A percentile compares a stretch with the other conserved stretches of the same genome.
Evolutionary conservation across 2,113 vertebrate species (phyloP).

Genomic region (Marcusenius ussheri): DNA sequence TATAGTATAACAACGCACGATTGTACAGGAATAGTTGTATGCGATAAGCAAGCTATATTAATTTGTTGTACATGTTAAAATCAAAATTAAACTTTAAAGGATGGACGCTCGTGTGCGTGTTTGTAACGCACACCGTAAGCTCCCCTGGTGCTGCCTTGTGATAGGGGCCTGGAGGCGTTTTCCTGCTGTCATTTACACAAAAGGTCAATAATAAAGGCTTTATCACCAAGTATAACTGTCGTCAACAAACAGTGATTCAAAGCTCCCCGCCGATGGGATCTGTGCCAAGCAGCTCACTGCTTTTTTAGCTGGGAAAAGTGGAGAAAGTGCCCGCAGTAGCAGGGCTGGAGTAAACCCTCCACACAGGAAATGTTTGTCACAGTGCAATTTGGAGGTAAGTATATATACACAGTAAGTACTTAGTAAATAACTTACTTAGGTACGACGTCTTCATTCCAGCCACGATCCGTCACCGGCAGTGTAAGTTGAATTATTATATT

Average conservation of each 20-base stretch:
- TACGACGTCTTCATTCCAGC: background rate
- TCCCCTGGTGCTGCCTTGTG: background rate
- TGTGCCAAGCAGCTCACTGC: slow-evolving; percentile 21
- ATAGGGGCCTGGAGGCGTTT: slow-evolving; percentile 3
- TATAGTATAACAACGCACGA: background rate
- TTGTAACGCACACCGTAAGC: background rate
- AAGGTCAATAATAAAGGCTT: slow-evolving; percentile 21
- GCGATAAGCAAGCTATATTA: background rate
- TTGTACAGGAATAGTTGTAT: background rate
- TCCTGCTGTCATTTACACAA: background rate
- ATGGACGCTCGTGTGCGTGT: background rate
- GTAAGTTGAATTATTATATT: background rate
- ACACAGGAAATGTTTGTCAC: slow-evolving; percentile 52
- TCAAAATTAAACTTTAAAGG: background rate
- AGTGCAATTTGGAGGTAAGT: slow-evolving; percentile 56
- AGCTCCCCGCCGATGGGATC: slow-evolving; percentile 23
- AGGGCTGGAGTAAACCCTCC: background rate
- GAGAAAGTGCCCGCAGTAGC: background rate
- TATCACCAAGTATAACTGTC: slow-evolving; percentile 37
- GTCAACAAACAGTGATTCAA: slow-evolving; percentile 37
- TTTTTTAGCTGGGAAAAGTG: background rate
- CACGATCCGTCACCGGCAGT: background rate
- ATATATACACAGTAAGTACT: slow-evolving; percentile 8
- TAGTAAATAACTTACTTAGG: background rate
- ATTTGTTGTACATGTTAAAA: too few relatives aligned